phyloP scores from a whole-genome alignment of 2,888 invertebrate genomes.

The Synergus japonicus region DNA sequence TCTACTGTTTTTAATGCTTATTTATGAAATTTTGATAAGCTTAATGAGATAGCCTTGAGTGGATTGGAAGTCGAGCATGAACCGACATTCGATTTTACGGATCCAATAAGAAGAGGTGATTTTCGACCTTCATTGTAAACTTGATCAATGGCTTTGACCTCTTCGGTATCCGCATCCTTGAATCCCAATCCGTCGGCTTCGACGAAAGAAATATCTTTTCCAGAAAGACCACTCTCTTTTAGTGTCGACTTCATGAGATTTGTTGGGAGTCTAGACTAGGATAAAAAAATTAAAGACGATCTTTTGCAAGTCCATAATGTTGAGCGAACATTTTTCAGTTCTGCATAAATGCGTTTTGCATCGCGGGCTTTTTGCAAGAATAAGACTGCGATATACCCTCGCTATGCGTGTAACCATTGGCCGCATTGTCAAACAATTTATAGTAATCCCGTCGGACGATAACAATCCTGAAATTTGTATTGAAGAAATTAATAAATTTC shows the following conservation, averaged over 20 bases:
- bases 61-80: constrained; percentile 42
- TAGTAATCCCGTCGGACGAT: constrained; percentile 52
- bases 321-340: constrained; percentile 75
- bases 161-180: constrained; percentile 75
- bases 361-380: constrained; percentile 53
- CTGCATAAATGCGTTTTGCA: constrained; percentile 56
- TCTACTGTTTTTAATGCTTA: not conserved
- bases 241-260: constrained; percentile 50
- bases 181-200: constrained; percentile 80
- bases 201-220: constrained; percentile 54
- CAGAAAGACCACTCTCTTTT: constrained; percentile 49
- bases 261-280: constrained; percentile 46
- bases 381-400: constrained; percentile 48
- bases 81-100: constrained; percentile 58
- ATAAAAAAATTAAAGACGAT: constrained; percentile 24
- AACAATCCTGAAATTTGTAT: constrained; percentile 55
- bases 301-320: constrained; percentile 77
- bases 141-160: constrained; percentile 56
- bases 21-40: constrained; percentile 42
- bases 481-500: constrained; percentile 76
- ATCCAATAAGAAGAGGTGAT: constrained; percentile 57
- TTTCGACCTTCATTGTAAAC: constrained; percentile 54
- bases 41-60: constrained; percentile 48
- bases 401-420: constrained; percentile 51
- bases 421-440: constrained; percentile 53